Evolutionary conservation across 2,888 invertebrate genomes (phyloP).

Genomic region (Melanchra persicariae): DNA sequence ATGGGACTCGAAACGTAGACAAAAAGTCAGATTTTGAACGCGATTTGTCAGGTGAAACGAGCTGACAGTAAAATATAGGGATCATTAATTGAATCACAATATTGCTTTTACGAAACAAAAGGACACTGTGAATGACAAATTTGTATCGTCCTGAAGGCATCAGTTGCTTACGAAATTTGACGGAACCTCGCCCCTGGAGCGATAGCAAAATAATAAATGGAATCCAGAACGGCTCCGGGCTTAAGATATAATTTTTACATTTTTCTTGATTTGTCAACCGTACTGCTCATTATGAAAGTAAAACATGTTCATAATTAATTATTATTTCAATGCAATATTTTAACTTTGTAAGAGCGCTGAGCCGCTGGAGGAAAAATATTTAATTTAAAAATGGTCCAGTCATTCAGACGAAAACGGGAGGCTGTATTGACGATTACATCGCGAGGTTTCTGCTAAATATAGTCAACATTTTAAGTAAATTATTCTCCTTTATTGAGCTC

Average conservation of each 20-base stretch:
- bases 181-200: constrained; percentile 64
- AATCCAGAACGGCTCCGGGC: constrained; percentile 64
- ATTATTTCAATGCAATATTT: constrained; percentile 61
- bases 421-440: constrained; percentile 56
- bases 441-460: constrained; percentile 44
- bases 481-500: constrained; percentile 43
- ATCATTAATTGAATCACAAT: constrained; percentile 87
- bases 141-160: constrained; percentile 77
- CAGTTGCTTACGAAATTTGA: constrained; percentile 82
- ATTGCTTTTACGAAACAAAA: constrained; percentile 86
- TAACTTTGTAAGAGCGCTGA: constrained; percentile 49
- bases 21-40: constrained; percentile 76
- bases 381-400: constrained; percentile 57
- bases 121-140: constrained; percentile 84
- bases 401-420: constrained; percentile 54
- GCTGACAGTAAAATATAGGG: constrained; percentile 85
- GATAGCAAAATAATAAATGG: constrained; percentile 75
- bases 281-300: constrained; percentile 49
- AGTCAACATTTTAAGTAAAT: constrained; percentile 55
- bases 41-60: constrained; percentile 82
- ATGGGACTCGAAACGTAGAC: constrained; percentile 62
- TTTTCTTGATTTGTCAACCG: constrained; percentile 70
- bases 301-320: constrained; percentile 51
- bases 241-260: constrained; percentile 69
- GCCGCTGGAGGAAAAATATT: constrained; percentile 53